A percentile compares a stretch with the other conserved stretches of the same genome.
phyloP scores from a whole-genome alignment of 2,113 vertebrate species.

The rat (Rattus norvegicus) region GRCr8 NC_086026.1:99204501-99205000 shows the following conservation, averaged over 20 bases:
- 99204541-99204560: rapidly evolving
- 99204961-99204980: too few species aligned
- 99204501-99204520: neutral
- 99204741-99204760: neutral
- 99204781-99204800: too few species aligned
- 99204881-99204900: neutral
- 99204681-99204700: neutral
- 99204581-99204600: neutral
- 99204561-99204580: neutral
- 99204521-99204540: neutral
- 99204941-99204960: neutral
- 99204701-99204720: neutral
- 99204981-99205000: neutral
- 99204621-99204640: too few species aligned
- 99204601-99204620: neutral
- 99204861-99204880: neutral
- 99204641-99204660: neutral
- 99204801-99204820: neutral
- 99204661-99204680: neutral
- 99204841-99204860: too few species aligned
- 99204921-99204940: neutral
- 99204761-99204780: neutral
- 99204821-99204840: neutral
- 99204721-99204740: neutral
- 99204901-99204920: neutral